A percentile compares a stretch with the other conserved stretches of the same genome.
These are phyloP conservation scores for Plecturocebus donacophilus DNA, from an alignment of 2,113 vertebrate species.

Conservation along the genomic window DNA sequence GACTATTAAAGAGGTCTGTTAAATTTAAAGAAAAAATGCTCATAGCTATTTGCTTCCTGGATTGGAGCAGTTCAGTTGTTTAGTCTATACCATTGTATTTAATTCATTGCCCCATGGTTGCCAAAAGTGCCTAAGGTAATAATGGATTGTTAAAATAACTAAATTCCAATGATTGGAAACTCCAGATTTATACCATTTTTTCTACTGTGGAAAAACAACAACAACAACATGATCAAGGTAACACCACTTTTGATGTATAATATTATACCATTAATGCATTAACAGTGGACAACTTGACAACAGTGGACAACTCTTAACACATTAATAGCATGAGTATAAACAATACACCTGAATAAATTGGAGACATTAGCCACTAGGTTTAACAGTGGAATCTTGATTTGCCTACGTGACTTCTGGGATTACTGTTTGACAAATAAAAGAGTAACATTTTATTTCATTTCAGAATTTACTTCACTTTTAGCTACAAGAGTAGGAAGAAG, in stretches of 20 bases:
- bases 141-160: neutral
- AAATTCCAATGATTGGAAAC: neutral
- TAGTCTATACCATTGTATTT: neutral
- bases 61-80: neutral
- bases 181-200: neutral
- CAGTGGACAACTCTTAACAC: neutral
- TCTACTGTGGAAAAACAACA: neutral
- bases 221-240: neutral
- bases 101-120: neutral
- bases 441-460: neutral
- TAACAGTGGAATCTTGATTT: neutral
- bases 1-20: neutral
- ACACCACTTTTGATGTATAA: neutral
- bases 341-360: neutral
- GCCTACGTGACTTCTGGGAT: neutral
- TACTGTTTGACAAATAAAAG: neutral
- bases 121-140: constrained; percentile 39
- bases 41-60: neutral
- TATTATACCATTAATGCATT: neutral
- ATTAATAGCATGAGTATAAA: neutral
- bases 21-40: neutral
- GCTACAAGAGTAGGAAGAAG: neutral
- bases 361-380: neutral
- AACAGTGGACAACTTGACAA: neutral
- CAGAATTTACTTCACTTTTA: neutral